Conservation (phyloP, 2,888 invertebrate genomes). For the Megastigmus dorsalis region DNA sequence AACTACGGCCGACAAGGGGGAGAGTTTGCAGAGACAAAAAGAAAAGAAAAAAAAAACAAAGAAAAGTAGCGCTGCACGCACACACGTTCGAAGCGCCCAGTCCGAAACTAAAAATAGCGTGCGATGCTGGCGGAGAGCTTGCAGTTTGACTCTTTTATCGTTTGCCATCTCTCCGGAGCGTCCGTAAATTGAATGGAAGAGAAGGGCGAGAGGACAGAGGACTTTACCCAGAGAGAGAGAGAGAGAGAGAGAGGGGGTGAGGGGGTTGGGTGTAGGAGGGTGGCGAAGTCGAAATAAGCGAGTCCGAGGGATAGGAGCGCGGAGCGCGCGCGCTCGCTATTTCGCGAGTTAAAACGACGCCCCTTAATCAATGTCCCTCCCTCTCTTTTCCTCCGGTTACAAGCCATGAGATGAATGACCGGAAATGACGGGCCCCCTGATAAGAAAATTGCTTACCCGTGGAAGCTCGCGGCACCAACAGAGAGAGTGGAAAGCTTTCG, state of each 20-base stretch:
- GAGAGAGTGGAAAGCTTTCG: neutral
- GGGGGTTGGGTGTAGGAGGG: conserved; percentile 27
- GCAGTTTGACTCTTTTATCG: conserved; percentile 59
- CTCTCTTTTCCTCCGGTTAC: neutral
- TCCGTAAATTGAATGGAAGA: conserved; percentile 72
- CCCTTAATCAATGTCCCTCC: conserved; percentile 50
- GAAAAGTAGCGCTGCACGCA: too few species aligned
- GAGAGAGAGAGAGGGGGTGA: conserved; percentile 43
- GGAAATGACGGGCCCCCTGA: conserved; percentile 70
- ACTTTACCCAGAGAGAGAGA: neutral
- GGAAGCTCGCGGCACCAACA: neutral
- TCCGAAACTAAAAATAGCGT: conserved; percentile 13
- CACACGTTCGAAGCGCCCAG: too few species aligned
- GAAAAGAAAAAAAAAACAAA: neutral
- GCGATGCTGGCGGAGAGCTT: conserved; percentile 48
- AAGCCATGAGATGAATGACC: conserved; percentile 70
- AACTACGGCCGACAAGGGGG: neutral
- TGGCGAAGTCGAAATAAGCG: conserved; percentile 45
- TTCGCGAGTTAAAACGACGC: conserved; percentile 67
- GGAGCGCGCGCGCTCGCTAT: conserved; percentile 60
- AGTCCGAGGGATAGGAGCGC: conserved; percentile 22
- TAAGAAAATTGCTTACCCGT: conserved; percentile 71
- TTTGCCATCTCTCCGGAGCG: conserved; percentile 60
- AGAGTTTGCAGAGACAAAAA: neutral
- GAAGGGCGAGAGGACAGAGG: conserved; percentile 47